Evolutionary conservation across 2,113 vertebrate genomes (phyloP), one percentile per base, ranked within the genome.

Genomic region (Hippotragus niger): DNA sequence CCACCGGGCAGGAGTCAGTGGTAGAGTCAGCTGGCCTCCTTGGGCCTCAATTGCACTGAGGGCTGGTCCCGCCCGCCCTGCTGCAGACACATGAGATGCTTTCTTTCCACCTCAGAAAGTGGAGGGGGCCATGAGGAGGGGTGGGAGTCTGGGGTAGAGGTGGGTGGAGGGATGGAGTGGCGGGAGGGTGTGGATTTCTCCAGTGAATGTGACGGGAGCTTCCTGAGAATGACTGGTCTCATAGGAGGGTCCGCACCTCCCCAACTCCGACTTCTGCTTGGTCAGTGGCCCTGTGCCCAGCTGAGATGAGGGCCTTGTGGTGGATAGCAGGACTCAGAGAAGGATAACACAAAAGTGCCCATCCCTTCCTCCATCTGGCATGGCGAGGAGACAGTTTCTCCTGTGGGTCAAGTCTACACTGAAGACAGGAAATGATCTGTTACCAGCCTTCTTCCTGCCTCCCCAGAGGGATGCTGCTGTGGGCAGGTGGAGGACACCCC

Each of bases 311-410:
- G 45, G 14, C 14, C 12, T 5, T 10, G 19, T 43, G 2, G 21
- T 4, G 0, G 29, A 29, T 8, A 55, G 36, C 45, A 16, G 14
- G 29, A 7, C 29, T 45, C 12, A 2, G 19, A 10, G 60, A 25
- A 55, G 50, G 82, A 15, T 23, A 5, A 7, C 14, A 8, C 27
- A 14, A 15, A 57, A 0, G 7, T 1, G 6, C 6, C 29, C 5
- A 21, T 3, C 11, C 0, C 15, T 16, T 23, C 33, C 5, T 36
- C n/a, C 29, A 1, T 25, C 47, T 1, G 5, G 62, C 40, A 2
- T 31, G 84, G 43, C 3, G 0, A 33, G 43, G 40, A 90, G 29
- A 58, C 12, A 29, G 13, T 45, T 71, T 85, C 12, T 58, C 15
- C 5, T 1, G 9, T 3, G 15, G 4, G 29, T 21, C n/a, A 33